A percentile compares a stretch with the other conserved stretches of the same genome.
These are phyloP conservation scores for Rallus limicola DNA, from an alignment of 2,113 vertebrate species.

Conservation along the genomic window DNA sequence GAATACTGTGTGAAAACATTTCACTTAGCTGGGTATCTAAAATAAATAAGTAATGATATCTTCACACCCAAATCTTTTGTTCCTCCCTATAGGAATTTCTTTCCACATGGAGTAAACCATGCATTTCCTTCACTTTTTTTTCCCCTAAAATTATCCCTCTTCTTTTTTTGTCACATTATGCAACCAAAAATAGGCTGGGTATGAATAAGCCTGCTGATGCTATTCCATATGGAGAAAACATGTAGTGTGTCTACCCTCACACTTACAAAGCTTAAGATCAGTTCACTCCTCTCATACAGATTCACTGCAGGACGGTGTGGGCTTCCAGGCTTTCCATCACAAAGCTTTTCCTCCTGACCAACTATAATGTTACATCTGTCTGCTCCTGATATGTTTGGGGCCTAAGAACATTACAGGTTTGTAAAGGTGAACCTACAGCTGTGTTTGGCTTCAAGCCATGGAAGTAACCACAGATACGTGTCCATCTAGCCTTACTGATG, in stretches of 20 bases:
- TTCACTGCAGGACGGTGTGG: neutral
- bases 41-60: neutral
- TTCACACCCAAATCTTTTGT: neutral
- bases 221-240: neutral
- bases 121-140: neutral
- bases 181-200: neutral
- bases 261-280: neutral
- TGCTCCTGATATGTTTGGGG: neutral
- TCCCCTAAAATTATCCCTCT: neutral
- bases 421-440: neutral
- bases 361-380: neutral
- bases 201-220: constrained; percentile 12
- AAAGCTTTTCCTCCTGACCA: neutral
- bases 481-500: neutral
- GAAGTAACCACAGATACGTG: rapidly evolving
- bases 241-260: neutral
- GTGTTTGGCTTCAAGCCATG: neutral
- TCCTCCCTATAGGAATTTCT: neutral
- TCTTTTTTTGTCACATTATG: neutral
- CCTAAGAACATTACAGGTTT: neutral
- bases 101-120: neutral
- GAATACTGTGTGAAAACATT: neutral
- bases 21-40: neutral
- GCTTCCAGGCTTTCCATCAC: neutral
- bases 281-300: neutral